Evolutionary conservation across 2,888 invertebrate species (phyloP), one percentile per base, ranked within the genome.

Genomic region (Cephus pulcher): DNA sequence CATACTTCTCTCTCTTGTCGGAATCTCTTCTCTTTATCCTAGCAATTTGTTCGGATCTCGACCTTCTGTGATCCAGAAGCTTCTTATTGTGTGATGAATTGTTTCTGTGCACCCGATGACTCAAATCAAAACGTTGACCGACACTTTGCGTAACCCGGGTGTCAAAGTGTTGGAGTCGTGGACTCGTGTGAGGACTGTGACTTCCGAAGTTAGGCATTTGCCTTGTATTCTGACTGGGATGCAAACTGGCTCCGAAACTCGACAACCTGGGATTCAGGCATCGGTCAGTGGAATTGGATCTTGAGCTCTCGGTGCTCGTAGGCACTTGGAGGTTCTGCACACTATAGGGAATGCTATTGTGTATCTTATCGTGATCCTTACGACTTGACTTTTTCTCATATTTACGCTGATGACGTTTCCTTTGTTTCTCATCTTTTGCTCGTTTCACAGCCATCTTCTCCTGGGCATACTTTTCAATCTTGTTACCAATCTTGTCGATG

Each of bases 141-240:
- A 77, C 35, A n/a, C 81, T 80, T 1, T 81, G 76, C 4, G 83
- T 83, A 33, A 40, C 70, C 1, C 89, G 82, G 0, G 88, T 83
- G 37, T 91, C 90, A 35, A 91, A 91, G 34, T 91, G 90, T 78
- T 91, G 90, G 78, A 91, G 83, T 23, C 91, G 85, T 0, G 91
- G 91, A 80, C 90, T 91, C 40, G 88, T 84, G 75, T 88, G 89
- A 0, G 91, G 91, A 82, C 91, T 91, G 80, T 87, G 88, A 73
- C 89, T 89, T 0, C 91, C 90, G 33, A 91, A 91, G 74, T 89
- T 91, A 3, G 91, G 91, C 89, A 91, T 90, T 77, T 90, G 91
- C 75, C 90, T 81, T 0, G 90, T 91, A 76, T 89, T 91, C 76
- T 90, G 90, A 82, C 89, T 91, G 71, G 91, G 91, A 81, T 91